A percentile compares a stretch with the other conserved stretches of the same genome.
Conservation (phyloP, 2,113 vertebrate genomes). For the Nesogale talazaci region DNA sequence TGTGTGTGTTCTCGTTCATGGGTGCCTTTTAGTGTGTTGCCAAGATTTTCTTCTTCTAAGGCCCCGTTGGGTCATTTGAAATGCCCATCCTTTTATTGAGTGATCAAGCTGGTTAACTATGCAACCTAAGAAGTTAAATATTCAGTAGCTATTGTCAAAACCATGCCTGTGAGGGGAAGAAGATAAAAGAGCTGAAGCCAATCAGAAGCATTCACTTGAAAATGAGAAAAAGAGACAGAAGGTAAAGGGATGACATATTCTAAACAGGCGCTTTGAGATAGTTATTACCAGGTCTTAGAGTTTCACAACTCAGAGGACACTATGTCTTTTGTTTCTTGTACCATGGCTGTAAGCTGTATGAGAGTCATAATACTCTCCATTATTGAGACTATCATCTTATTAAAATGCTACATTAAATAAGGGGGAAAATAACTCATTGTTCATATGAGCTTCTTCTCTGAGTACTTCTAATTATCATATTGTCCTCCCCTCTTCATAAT, state of each 20-base stretch:
- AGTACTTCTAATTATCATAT: neutral
- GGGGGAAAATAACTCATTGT: conserved; percentile 6
- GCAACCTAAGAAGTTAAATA: neutral
- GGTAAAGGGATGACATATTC: neutral
- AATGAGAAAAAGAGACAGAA: neutral
- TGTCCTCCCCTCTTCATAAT: neutral
- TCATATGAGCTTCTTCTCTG: neutral
- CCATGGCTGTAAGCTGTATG: neutral
- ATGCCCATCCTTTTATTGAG: neutral
- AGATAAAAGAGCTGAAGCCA: neutral
- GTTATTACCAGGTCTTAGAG: fast-evolving
- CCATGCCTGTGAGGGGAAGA: neutral
- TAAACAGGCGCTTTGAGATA: neutral
- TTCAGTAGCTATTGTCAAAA: neutral
- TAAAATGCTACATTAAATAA: conserved; percentile 47
- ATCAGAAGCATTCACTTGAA: fast-evolving
- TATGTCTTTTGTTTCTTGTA: neutral
- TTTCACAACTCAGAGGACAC: neutral
- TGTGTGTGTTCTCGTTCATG: no score
- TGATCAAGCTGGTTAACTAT: neutral
- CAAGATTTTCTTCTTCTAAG: neutral
- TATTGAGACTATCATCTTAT: neutral
- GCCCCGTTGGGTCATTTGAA: neutral
- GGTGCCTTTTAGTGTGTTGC: neutral
- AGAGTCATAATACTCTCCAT: neutral